Percentiles rank a stretch among this genome's conserved stretches.
These are phyloP conservation scores for Pelobates fuscus DNA, from an alignment of 2,113 vertebrate species.

Conservation along the genomic window DNA sequence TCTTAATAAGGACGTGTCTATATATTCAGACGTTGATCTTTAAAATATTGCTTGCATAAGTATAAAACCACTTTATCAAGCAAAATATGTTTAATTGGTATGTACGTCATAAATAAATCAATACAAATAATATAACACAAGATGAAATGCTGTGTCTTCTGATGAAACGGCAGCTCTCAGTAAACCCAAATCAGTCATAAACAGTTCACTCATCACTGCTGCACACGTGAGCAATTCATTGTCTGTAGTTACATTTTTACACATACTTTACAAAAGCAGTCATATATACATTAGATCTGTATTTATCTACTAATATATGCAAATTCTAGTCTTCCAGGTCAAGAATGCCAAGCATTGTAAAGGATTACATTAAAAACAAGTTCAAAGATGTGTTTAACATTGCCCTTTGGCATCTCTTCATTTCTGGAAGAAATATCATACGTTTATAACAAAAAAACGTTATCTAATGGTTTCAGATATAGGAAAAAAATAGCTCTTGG, in stretches of 20 bases:
- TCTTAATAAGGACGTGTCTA: conserved; percentile 37
- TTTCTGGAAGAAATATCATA: conserved; percentile 62
- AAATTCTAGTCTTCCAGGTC: conserved; percentile 68
- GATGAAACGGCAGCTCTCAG: conserved; percentile 58
- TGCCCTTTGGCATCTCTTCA: conserved; percentile 65
- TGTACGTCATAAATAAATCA: conserved; percentile 96
- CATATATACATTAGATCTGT: conserved; percentile 73
- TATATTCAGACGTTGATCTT: conserved; percentile 45
- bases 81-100: conserved; percentile 89
- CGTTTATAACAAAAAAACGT: conserved; percentile 59
- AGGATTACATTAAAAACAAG: conserved; percentile 73
- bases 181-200: conserved; percentile 65
- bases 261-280: conserved; percentile 78
- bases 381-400: conserved; percentile 60
- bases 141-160: conserved; percentile 69
- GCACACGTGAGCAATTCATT: conserved; percentile 63
- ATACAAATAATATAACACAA: conserved; percentile 90
- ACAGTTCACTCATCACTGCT: conserved; percentile 61
- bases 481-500: conserved; percentile 57
- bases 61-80: conserved; percentile 62
- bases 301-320: conserved; percentile 67
- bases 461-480: conserved; percentile 59
- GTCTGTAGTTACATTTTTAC: conserved; percentile 77
- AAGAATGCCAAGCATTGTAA: conserved; percentile 67
- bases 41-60: conserved; percentile 58